A percentile compares a stretch with the other conserved stretches of the same genome.
Evolutionary conservation across 2,888 invertebrate genomes (phyloP).

Genomic region (Hipparchia semele): DNA sequence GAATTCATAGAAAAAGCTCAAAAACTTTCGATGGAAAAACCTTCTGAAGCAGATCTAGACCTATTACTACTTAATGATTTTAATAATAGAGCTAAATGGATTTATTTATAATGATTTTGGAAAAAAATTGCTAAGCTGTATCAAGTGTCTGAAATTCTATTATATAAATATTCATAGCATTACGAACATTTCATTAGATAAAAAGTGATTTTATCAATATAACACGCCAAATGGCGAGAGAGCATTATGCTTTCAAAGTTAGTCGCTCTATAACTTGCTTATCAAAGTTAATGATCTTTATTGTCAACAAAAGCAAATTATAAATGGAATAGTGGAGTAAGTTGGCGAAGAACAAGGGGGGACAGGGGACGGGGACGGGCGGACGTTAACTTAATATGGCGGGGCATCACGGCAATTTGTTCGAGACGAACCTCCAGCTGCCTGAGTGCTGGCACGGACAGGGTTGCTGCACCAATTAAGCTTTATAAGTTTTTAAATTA

Average conservation of each 20-base stretch:
- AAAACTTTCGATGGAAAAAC: too few species aligned
- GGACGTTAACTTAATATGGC: slow-evolving; percentile 78
- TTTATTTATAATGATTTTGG: too few species aligned
- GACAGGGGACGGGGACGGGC: slow-evolving; percentile 47
- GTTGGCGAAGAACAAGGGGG: slow-evolving; percentile 41
- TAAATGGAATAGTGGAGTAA: slow-evolving; percentile 54
- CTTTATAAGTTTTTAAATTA: slow-evolving; percentile 31
- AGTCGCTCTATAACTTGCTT: slow-evolving; percentile 46
- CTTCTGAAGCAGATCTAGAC: too few species aligned
- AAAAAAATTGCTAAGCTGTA: too few species aligned
- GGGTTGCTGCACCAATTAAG: slow-evolving; percentile 54
- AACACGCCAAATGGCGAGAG: slow-evolving; percentile 9
- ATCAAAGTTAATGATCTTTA: slow-evolving; percentile 47
- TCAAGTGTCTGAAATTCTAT: too few species aligned
- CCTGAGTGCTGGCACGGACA: slow-evolving; percentile 64
- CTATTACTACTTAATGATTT: too few species aligned
- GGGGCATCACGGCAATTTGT: slow-evolving; percentile 80
- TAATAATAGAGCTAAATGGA: too few species aligned
- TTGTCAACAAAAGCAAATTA: slow-evolving; percentile 61
- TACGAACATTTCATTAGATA: too few species aligned
- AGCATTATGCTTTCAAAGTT: slow-evolving; percentile 30
- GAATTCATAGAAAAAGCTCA: too few species aligned
- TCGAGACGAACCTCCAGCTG: slow-evolving; percentile 73
- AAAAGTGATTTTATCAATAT: not conserved
- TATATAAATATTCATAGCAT: too few species aligned